Percentiles rank a stretch among this genome's conserved stretches.
Evolutionary conservation across 2,797 vertebrate genomes (phyloP).

Genomic region (Mormyrus proboscirostris): DNA sequence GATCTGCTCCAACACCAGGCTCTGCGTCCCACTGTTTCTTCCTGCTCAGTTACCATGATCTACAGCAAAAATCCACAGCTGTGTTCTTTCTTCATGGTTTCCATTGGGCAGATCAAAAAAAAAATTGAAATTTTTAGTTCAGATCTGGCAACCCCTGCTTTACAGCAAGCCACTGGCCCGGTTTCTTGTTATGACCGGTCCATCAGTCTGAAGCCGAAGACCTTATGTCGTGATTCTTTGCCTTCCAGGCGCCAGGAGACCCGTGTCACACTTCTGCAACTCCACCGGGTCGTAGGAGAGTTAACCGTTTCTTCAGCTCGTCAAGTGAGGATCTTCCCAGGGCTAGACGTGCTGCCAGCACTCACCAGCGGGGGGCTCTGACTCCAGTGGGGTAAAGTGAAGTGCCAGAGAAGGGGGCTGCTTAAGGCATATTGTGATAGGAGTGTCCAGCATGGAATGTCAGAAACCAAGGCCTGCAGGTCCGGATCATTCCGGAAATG

Average conservation of each 20-base stretch:
- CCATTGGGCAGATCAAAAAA: not conserved
- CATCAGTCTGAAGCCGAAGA: not conserved
- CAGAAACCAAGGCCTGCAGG: not conserved
- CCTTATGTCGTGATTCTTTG: not conserved
- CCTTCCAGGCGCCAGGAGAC: constrained; percentile 18
- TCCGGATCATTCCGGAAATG: not conserved
- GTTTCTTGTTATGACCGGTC: not conserved
- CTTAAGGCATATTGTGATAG: not conserved
- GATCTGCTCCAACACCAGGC: not conserved
- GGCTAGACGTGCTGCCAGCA: not conserved
- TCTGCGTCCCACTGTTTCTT: not conserved
- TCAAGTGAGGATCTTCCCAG: not conserved
- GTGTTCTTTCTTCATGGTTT: not conserved
- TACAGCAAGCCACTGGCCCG: not conserved
- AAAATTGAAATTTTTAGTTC: not conserved
- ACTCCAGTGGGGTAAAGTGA: not conserved
- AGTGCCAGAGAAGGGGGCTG: not conserved
- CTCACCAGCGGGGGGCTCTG: not conserved
- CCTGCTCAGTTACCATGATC: not conserved
- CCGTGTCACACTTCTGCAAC: constrained; percentile 1
- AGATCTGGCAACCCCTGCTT: not conserved
- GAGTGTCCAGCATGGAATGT: not conserved
- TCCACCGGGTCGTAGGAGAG: not conserved
- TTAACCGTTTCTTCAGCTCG: not conserved
- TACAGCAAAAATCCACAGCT: not conserved